A percentile compares a stretch with the other conserved stretches of the same genome.
These are phyloP conservation scores for Proterorhinus semilunaris DNA, from an alignment of 2,113 vertebrate genomes.

Conservation along the genomic window DNA sequence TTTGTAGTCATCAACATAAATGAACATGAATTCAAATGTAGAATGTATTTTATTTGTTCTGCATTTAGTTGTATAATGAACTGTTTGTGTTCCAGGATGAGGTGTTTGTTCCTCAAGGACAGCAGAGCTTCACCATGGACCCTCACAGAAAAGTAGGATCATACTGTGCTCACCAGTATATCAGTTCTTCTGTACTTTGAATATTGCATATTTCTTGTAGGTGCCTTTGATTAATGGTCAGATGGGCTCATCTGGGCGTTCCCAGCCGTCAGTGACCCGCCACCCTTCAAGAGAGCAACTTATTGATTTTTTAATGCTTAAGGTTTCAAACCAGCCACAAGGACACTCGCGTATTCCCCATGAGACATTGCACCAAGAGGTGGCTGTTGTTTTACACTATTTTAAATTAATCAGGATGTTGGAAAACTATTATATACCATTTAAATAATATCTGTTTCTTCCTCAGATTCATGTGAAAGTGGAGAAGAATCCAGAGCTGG, in stretches of 20 bases:
- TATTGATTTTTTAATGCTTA: slow-evolving; percentile 96
- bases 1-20: too few species aligned
- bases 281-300: slow-evolving; percentile 96
- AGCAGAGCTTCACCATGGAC: slow-evolving; percentile 84
- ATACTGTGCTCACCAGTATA: too few species aligned
- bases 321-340: slow-evolving; percentile 88
- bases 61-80: background rate
- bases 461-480: slow-evolving; percentile 90
- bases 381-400: slow-evolving; percentile 32
- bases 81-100: slow-evolving; percentile 78
- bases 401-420: background rate
- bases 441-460: slow-evolving; percentile 30
- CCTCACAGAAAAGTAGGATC: slow-evolving; percentile 85
- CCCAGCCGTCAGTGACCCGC: slow-evolving; percentile 83
- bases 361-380: slow-evolving; percentile 87
- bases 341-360: slow-evolving; percentile 78
- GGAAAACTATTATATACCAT: background rate
- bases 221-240: slow-evolving; percentile 97
- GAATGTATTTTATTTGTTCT: background rate
- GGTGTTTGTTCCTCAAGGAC: slow-evolving; percentile 80
- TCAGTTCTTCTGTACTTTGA: too few species aligned
- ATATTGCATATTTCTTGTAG: slow-evolving; percentile 58
- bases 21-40: too few species aligned
- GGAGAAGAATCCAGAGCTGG: slow-evolving; percentile 97
- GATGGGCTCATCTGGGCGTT: slow-evolving; percentile 83